Evolutionary conservation across 2,113 vertebrate species (phyloP).

Genomic region (Nyctibius bracteatus): DNA sequence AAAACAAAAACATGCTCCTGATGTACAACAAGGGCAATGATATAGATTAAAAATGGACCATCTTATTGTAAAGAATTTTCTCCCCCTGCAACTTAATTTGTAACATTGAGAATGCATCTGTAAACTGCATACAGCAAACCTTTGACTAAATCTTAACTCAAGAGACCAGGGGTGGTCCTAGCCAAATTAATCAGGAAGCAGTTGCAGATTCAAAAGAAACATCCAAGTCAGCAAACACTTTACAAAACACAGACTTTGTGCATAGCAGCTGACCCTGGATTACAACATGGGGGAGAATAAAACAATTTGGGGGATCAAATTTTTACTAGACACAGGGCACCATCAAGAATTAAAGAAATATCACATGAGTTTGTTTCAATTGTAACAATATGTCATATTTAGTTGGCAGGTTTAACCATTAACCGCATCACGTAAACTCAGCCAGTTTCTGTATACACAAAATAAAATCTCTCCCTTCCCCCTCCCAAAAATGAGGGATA

Average conservation of each 20-base stretch:
- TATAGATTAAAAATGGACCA: slow-evolving; percentile 43
- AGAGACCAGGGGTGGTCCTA: slow-evolving; percentile 1
- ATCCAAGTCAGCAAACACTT: slow-evolving; percentile 50
- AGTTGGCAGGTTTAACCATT: slow-evolving; percentile 75
- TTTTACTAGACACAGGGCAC: slow-evolving; percentile 68
- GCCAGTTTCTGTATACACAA: slow-evolving; percentile 58
- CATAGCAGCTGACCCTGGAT: slow-evolving; percentile 52
- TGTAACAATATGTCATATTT: slow-evolving; percentile 69
- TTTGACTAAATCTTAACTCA: slow-evolving; percentile 37
- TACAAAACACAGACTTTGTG: slow-evolving; percentile 44
- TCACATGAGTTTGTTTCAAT: slow-evolving; percentile 71
- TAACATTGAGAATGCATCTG: slow-evolving; percentile 5
- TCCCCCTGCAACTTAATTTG: slow-evolving; percentile 41
- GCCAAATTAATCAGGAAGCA: slow-evolving; percentile 52
- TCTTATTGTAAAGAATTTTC: slow-evolving; percentile 33
- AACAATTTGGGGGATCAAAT: background rate
- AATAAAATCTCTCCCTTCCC: slow-evolving; percentile 64
- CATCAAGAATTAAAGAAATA: slow-evolving; percentile 67
- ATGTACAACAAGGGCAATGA: slow-evolving; percentile 50
- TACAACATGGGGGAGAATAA: slow-evolving; percentile 12
- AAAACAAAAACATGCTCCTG: slow-evolving; percentile 63
- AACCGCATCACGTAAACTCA: slow-evolving; percentile 74
- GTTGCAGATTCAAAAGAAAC: slow-evolving; percentile 48
- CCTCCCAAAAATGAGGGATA: slow-evolving; percentile 71
- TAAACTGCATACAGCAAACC: slow-evolving; percentile 7